Base-by-base conservation (phyloP, 92 coral and sea anemone genomes). In the Porites evermanni region DNA sequence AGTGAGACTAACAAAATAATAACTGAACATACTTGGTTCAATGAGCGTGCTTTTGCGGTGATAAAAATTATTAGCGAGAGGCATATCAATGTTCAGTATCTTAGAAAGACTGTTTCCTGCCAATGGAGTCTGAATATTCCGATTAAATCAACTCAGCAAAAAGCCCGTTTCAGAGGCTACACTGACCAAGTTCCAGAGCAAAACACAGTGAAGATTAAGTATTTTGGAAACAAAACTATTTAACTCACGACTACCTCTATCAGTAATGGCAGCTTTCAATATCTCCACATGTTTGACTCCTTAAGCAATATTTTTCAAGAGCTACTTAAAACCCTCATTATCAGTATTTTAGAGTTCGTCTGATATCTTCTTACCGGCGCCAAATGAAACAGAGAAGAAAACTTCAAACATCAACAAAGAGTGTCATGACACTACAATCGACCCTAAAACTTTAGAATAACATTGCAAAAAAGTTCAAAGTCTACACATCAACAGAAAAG, bases 201-300 rank as follows among this genome's bases (percentile, higher is more conserved):
- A 80, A 53, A 69, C 54, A 80, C 32, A 69, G 14, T 70, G 77
- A 18, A 70, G 54, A 81, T 81, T 2, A 69, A 70, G 69, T 81
- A 70, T 81, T 81, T 69, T 81, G 85, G 73, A 83, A 83, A 83
- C 87, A 83, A 44, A 83, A 83, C 56, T 72, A 82, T 71, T 63
- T 83, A 73, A 74, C 80, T 74, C 80, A 12, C 61, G 64, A 72
- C 32, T 6, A 74, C 74, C 87, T 83, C 73, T 73, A 83, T 83
- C 87, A 64, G 47, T 83, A 83, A 83, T 83, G 71, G 71, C 74
- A 65, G 74, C 61, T 73, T 53, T 74, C 87, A 64, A 83, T 73
- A 72, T 74, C 71, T 52, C 12, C 78, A 74, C 77, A 52, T 67
- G 84, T 29, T 80, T 68, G 85, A 24, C 64, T 58, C 67, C 85